Percentiles rank a stretch among this genome's conserved stretches.
Evolutionary conservation across 2,888 invertebrate genomes (phyloP).

Genomic region (Cosmia trapezina): DNA sequence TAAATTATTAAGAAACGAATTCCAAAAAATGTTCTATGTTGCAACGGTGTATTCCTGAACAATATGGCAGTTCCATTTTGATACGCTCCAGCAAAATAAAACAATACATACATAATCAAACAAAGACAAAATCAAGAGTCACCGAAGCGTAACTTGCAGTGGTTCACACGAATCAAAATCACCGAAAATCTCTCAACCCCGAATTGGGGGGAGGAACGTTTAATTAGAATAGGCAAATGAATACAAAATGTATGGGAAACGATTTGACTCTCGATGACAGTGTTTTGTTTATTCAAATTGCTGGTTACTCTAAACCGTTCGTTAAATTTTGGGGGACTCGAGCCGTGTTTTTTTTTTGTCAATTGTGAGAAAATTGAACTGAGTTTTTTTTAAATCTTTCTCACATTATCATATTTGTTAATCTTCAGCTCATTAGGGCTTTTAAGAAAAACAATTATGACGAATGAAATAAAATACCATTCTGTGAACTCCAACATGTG

Average conservation of each 20-base stretch:
- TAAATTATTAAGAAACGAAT: slow-evolving; percentile 6
- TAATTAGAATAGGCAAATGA: slow-evolving; percentile 86
- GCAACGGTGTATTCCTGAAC: slow-evolving; percentile 19
- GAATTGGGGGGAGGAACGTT: slow-evolving; percentile 78
- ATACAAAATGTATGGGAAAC: slow-evolving; percentile 84
- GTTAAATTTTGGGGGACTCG: slow-evolving; percentile 37
- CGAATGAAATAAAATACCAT: background rate
- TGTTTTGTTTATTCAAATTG: slow-evolving; percentile 56
- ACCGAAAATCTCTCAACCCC: slow-evolving; percentile 79
- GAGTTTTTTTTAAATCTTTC: background rate
- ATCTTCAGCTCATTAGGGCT: background rate
- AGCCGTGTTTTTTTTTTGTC: background rate
- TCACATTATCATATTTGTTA: background rate
- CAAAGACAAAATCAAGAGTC: slow-evolving; percentile 72
- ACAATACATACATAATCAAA: slow-evolving; percentile 71
- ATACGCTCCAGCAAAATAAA: slow-evolving; percentile 63
- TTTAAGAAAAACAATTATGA: background rate
- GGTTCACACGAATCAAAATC: slow-evolving; percentile 88
- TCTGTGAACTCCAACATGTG: slow-evolving; percentile 20
- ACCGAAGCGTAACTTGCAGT: slow-evolving; percentile 75
- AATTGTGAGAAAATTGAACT: slow-evolving; percentile 7
- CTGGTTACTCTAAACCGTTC: slow-evolving; percentile 40
- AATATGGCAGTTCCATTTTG: slow-evolving; percentile 49
- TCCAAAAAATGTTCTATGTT: slow-evolving; percentile 10
- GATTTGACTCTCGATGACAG: slow-evolving; percentile 73